Conservation (phyloP, 2,888 invertebrate species). For the Luperina nickerlii region DNA sequence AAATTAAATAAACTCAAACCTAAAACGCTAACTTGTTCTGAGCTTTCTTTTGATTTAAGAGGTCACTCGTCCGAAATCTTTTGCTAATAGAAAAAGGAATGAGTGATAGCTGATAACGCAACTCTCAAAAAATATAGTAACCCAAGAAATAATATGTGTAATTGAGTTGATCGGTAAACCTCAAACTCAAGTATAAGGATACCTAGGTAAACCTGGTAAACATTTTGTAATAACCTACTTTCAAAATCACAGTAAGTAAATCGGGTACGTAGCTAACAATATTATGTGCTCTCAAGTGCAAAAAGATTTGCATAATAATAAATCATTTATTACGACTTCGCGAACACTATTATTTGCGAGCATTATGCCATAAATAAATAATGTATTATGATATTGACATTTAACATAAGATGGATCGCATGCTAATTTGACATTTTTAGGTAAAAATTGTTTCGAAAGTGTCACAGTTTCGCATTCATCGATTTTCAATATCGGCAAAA, state of each 20-base stretch:
- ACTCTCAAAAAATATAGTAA: not conserved
- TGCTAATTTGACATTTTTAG: constrained; percentile 17
- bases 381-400: constrained; percentile 45
- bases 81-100: not conserved
- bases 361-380: constrained; percentile 31
- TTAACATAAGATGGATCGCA: constrained; percentile 8
- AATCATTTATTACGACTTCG: constrained; percentile 31
- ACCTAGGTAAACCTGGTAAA: not conserved
- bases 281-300: not conserved
- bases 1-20: not conserved
- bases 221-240: constrained; percentile 4
- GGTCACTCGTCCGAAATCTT: not conserved
- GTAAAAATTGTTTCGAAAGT: constrained; percentile 36
- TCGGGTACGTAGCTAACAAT: not conserved
- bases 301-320: constrained; percentile 32
- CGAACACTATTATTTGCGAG: constrained; percentile 29
- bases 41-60: not conserved
- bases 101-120: not conserved
- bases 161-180: not conserved
- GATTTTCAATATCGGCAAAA: constrained; percentile 26
- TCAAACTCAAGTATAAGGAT: not conserved
- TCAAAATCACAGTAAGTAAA: constrained; percentile 7
- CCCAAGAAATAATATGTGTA: not conserved
- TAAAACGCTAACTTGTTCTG: not conserved
- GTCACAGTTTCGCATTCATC: constrained; percentile 27